Evolutionary conservation across 2,888 invertebrate species (phyloP), one percentile per base, ranked within the genome.

Genomic region (Aricia artaxerxes): DNA sequence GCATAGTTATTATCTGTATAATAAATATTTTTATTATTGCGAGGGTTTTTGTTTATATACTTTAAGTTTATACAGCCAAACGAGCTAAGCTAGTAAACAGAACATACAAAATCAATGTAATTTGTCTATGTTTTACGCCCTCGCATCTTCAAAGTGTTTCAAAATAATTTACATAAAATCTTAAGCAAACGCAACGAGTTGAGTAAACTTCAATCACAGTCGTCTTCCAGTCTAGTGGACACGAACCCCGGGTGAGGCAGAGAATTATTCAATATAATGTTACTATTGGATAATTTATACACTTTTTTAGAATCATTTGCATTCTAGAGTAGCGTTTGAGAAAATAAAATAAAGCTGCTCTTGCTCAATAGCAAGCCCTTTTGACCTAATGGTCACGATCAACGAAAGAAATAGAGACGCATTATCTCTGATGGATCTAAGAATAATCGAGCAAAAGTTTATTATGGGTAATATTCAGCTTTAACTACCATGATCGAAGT

Each of bases 141-240:
- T 57, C 76, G 76, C 73, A 16, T 81, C 80, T 81, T 82, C 85
- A 83, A 84, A 85, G 82, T 84, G 86, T 82, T 84, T 84, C 85
- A 85, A 87, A 90, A 89, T 88, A 88, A 89, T 90, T 90, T 90
- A 88, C 86, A 87, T 88, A 88, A 90, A 91, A 89, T 88, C 88
- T 89, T 89, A 86, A 86, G 90, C 84, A 90, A 90, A 89, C 89
- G 85, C 86, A 86, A 84, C 83, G 86, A 90, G 89, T 91, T 89
- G 89, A 86, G 89, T 88, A 90, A 90, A 91, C 89, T 90, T 90
- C 88, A 90, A 90, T 90, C 88, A 88, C 84, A 83, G 84, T 87
- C 85, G 84, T 84, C 84, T 85, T 84, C 83, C 86, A 84, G 84
- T 85, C 85, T 84, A 84, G 84, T 83, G 82, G 83, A 81, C 82